Conservation (phyloP, 2,797 vertebrate species). For the Ctenopoma multispine region DNA sequence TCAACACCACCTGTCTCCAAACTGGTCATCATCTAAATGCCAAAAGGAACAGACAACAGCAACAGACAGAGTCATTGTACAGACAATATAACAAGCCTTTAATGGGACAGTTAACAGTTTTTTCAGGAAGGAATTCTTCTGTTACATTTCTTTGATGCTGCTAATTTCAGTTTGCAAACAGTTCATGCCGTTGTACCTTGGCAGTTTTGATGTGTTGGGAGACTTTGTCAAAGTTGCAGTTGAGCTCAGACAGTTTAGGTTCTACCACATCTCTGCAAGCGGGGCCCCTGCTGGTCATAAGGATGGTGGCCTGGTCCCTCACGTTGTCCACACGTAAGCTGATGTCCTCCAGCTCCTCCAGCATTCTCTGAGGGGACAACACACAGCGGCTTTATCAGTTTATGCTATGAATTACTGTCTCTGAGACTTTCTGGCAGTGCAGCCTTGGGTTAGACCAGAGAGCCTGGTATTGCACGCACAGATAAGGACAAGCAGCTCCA, state of each 20-base stretch:
- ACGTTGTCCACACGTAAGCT: constrained; percentile 90
- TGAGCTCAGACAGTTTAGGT: constrained; percentile 94
- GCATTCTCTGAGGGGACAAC: constrained; percentile 83
- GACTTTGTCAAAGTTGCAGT: constrained; percentile 96
- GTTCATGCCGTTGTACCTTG: constrained; percentile 78
- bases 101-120: not conserved
- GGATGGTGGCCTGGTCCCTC: constrained; percentile 89
- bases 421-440: constrained; percentile 2
- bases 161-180: not conserved
- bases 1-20: constrained; percentile 77
- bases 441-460: constrained; percentile 39
- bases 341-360: constrained; percentile 91
- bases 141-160: not conserved
- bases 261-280: constrained; percentile 91
- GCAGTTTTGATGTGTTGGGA: constrained; percentile 93
- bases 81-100: not conserved
- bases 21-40: constrained; percentile 84
- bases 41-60: constrained; percentile 14
- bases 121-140: not conserved
- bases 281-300: constrained; percentile 92
- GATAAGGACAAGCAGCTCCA: constrained; percentile 32
- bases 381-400: constrained; percentile 13
- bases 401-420: constrained; percentile 21
- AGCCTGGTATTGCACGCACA: constrained; percentile 29
- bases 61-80: constrained; percentile 2